Evolutionary conservation across 2,797 vertebrate genomes (phyloP), one percentile per base, ranked within the genome.

Genomic region (Gastrophryne carolinensis): DNA sequence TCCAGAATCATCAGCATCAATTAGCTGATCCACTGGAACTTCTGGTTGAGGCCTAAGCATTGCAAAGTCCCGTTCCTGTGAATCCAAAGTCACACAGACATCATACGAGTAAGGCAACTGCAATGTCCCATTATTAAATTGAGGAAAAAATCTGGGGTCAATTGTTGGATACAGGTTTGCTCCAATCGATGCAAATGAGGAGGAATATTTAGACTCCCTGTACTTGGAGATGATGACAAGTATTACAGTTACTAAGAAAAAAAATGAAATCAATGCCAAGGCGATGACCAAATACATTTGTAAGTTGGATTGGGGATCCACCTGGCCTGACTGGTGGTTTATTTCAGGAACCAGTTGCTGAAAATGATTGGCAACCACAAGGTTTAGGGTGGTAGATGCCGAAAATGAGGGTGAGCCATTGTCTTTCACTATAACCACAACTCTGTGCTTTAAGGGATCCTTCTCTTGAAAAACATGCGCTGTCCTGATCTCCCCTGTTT

Each of bases 201-300:
- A 39, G 3, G 34, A 17, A 11, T 29, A 23, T n/a, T 75, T 58
- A 19, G 53, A 24, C 21, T 75, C 50, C 11, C 41, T 75, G 23
- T 29, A 67, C 37, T 75, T 75, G 2, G 63, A 67, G 47, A 60
- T 60, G 17, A 67, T 15, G 1, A 35, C 53, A 12, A 50, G 21
- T 10, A 67, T 67, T 5, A 75, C 53, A 37, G 61, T 75, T 53
- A 75, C 19, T 44, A 75, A 35, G 53, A 91, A 92, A 30, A 91
- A 52, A 2, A 86, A 88, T 52, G 89, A 91, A 3, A 92, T 87
- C 0, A 81, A 75, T 0, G 87, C 89, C 83, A 87, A 74, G 15
- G 71, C 30, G 30, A 83, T 19, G 9, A 81, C 30, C 19, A 84
- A 29, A 15, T 79, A 84, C 27, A 86, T 69, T 13, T 79, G 64